These are phyloP conservation scores for Zootermopsis nevadensis DNA, from an alignment of 2,888 invertebrate genomes.

Conservation along the genomic window DNA sequence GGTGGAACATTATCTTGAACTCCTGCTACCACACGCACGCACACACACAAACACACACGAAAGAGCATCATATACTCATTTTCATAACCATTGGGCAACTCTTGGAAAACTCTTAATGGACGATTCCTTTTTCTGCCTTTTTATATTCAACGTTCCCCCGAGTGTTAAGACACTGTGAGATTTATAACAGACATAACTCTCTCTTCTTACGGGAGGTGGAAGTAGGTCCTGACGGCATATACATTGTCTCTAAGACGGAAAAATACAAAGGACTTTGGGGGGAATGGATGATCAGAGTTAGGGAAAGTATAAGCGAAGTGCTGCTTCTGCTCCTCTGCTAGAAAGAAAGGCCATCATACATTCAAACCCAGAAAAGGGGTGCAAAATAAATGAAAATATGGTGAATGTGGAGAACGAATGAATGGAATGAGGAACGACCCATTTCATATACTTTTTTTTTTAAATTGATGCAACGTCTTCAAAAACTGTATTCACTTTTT, in stretches of 20 bases:
- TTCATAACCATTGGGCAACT: conserved; percentile 52
- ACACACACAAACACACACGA: background rate
- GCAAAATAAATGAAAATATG: conserved; percentile 29
- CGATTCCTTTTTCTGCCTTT: conserved; percentile 49
- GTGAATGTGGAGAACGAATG: conserved; percentile 15
- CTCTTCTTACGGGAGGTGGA: conserved; percentile 20
- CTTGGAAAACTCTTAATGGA: conserved; percentile 51
- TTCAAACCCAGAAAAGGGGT: conserved; percentile 31
- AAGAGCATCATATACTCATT: conserved; percentile 49
- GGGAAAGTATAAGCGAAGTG: conserved; percentile 49
- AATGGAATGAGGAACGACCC: conserved; percentile 12
- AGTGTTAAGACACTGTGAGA: conserved; percentile 47
- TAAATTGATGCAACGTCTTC: background rate
- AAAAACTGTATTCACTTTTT: background rate
- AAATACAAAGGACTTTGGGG: conserved; percentile 38
- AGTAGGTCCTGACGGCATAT: conserved; percentile 45
- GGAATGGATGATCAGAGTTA: conserved; percentile 49
- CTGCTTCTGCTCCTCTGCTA: conserved; percentile 10
- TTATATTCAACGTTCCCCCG: conserved; percentile 48
- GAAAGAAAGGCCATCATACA: conserved; percentile 46
- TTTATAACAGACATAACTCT: conserved; percentile 51
- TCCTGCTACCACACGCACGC: background rate
- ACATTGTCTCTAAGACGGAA: conserved; percentile 52
- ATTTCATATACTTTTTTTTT: conserved; percentile 1
- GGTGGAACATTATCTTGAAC: conserved; percentile 10